Evolutionary conservation across 2,797 vertebrate genomes (phyloP).

Genomic region (Hydrolagus colliei): DNA sequence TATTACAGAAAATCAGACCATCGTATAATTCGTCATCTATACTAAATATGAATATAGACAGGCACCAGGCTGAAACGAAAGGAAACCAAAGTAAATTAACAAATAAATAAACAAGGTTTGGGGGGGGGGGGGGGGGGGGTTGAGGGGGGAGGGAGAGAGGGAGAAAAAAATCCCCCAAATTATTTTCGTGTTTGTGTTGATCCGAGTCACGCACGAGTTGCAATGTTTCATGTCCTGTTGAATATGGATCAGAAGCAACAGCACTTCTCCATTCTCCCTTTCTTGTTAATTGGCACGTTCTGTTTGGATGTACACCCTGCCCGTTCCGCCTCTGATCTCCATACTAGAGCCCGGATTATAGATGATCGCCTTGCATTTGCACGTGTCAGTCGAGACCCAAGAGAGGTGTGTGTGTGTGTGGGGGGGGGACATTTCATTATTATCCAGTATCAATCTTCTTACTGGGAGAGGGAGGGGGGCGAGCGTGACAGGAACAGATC

Average conservation of each 20-base stretch:
- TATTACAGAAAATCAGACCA: too few relatives aligned
- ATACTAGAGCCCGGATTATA: conserved; percentile 3
- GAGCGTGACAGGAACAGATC: conserved; percentile 19
- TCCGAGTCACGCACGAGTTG: neutral
- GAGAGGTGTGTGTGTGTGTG: too few relatives aligned
- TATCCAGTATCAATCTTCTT: conserved; percentile 28
- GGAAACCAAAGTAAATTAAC: neutral
- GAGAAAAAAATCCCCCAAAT: neutral
- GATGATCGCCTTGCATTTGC: conserved; percentile 29
- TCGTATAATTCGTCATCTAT: too few relatives aligned
- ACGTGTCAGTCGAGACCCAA: conserved; percentile 23
- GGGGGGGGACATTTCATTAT: conserved; percentile 12
- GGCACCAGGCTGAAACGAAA: neutral
- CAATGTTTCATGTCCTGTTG: neutral
- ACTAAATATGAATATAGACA: too few relatives aligned
- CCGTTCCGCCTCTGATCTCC: conserved; percentile 4
- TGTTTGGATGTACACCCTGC: neutral
- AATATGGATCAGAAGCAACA: neutral
- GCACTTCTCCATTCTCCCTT: neutral
- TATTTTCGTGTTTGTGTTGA: neutral
- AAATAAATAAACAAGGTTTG: neutral
- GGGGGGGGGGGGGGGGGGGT: too few relatives aligned
- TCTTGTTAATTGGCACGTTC: conserved; percentile 23
- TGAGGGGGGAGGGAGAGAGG: too few relatives aligned
- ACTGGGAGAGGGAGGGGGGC: neutral